phyloP scores from a whole-genome alignment of 1,140 invertebrate species.

The Conus ventricosus region DNA sequence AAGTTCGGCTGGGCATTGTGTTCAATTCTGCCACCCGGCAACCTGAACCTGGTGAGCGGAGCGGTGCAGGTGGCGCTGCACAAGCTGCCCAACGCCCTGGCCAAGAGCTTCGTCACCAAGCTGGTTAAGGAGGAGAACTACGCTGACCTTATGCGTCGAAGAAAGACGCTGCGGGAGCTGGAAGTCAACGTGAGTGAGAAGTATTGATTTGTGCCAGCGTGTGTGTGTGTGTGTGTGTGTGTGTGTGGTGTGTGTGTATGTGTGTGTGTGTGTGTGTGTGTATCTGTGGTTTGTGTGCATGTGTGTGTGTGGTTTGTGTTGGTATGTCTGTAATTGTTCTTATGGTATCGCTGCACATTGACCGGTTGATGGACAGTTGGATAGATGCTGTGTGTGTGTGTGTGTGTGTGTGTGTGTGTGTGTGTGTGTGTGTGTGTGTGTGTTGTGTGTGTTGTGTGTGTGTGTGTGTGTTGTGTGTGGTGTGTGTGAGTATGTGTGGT shows the following conservation, averaged over 20 bases:
- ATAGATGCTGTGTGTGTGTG: no score
- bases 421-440: no score
- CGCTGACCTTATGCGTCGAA: constrained; percentile 56
- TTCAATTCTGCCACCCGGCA: constrained; percentile 64
- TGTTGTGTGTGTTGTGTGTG: no score
- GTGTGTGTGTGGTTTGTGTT: background rate
- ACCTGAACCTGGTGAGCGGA: constrained; percentile 56
- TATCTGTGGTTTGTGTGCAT: no score
- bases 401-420: no score
- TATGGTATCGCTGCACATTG: no score
- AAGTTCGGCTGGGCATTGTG: constrained; percentile 73
- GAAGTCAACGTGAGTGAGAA: constrained; percentile 70
- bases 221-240: constrained; percentile 7
- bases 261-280: background rate
- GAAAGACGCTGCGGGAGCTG: constrained; percentile 64
- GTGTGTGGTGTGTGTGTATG: background rate
- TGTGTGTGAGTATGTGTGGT: no score
- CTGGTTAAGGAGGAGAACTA: constrained; percentile 80
- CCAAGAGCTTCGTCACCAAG: constrained; percentile 81
- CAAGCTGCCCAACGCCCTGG: constrained; percentile 78
- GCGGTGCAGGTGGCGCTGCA: constrained; percentile 76
- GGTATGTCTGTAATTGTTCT: no score
- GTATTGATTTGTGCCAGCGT: background rate
- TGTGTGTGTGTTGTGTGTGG: no score
- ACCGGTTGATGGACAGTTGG: no score